phyloP scores from a whole-genome alignment of 1,140 invertebrate species.

The Brachionus koreanus region DNA sequence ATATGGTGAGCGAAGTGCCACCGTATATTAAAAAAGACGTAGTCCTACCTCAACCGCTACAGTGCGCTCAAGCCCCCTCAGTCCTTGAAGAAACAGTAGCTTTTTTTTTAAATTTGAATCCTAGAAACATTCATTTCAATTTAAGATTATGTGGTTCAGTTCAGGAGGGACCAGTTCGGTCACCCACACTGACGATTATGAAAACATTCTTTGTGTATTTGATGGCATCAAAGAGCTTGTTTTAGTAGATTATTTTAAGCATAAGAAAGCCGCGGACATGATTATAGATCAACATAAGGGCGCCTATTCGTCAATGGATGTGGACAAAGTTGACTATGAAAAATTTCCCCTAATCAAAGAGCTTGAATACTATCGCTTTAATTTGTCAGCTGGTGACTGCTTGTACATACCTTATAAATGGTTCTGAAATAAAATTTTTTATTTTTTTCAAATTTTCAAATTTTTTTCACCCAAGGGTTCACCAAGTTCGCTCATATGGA shows the following conservation, averaged over 20 bases:
- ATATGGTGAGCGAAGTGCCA: slow-evolving; percentile 55
- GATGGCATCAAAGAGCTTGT: slow-evolving; percentile 54
- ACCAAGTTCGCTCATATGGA: slow-evolving; percentile 54
- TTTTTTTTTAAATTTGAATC: not conserved
- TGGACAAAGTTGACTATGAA: slow-evolving; percentile 49
- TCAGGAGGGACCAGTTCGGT: slow-evolving; percentile 57
- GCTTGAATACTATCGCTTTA: slow-evolving; percentile 50
- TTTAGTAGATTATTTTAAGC: slow-evolving; percentile 52
- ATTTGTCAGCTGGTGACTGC: slow-evolving; percentile 55
- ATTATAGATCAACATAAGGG: slow-evolving; percentile 24
- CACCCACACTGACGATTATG: slow-evolving; percentile 55
- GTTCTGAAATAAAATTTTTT: slow-evolving; percentile 46
- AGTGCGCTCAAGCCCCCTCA: slow-evolving; percentile 1
- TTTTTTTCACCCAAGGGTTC: slow-evolving; percentile 50
- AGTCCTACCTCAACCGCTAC: not conserved
- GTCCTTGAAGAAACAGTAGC: slow-evolving; percentile 28
- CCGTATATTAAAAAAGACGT: slow-evolving; percentile 49
- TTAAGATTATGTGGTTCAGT: slow-evolving; percentile 54
- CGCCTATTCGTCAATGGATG: slow-evolving; percentile 18
- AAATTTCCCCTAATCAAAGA: slow-evolving; percentile 50
- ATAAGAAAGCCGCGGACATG: slow-evolving; percentile 50
- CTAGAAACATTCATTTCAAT: not conserved
- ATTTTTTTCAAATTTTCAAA: not conserved
- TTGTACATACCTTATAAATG: slow-evolving; percentile 55
- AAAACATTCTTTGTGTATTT: slow-evolving; percentile 56